Evolutionary conservation across 2,888 invertebrate genomes (phyloP).

Genomic region (Tenthredo distinguenda): DNA sequence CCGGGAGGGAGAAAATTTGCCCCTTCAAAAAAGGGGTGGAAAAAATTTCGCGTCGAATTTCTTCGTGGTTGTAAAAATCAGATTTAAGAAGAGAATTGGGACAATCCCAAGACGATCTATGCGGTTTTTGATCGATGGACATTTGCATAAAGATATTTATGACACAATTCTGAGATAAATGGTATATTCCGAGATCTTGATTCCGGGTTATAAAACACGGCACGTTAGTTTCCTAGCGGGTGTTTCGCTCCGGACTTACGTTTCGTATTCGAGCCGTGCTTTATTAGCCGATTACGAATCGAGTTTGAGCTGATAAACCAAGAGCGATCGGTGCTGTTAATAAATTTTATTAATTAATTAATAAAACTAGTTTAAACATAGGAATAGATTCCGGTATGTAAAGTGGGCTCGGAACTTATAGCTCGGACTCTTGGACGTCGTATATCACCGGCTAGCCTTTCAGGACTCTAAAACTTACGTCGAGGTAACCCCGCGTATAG

Average conservation of each 20-base stretch:
- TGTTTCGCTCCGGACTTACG: not conserved
- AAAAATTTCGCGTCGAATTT: not conserved
- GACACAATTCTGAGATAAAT: not conserved
- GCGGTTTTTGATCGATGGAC: not conserved
- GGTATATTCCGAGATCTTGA: slow-evolving; percentile 6
- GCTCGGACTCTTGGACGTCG: not conserved
- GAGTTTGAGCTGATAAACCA: not conserved
- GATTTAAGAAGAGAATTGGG: not conserved
- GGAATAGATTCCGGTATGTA: not conserved
- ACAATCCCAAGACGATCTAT: too few species aligned
- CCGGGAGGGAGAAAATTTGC: not conserved
- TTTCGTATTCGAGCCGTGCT: not conserved
- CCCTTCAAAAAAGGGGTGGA: not conserved
- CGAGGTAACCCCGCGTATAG: not conserved
- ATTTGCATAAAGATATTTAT: not conserved
- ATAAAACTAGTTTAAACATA: not conserved
- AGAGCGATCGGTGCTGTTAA: not conserved
- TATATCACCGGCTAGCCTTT: not conserved
- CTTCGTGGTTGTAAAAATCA: not conserved
- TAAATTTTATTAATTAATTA: slow-evolving; percentile 19
- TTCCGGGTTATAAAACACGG: not conserved
- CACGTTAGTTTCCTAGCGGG: not conserved
- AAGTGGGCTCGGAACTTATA: not conserved
- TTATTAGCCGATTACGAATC: not conserved
- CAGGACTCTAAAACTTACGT: not conserved